A percentile compares a stretch with the other conserved stretches of the same genome.
Evolutionary conservation across 2,888 invertebrate species (phyloP).

Genomic region (Heliconius hortense): DNA sequence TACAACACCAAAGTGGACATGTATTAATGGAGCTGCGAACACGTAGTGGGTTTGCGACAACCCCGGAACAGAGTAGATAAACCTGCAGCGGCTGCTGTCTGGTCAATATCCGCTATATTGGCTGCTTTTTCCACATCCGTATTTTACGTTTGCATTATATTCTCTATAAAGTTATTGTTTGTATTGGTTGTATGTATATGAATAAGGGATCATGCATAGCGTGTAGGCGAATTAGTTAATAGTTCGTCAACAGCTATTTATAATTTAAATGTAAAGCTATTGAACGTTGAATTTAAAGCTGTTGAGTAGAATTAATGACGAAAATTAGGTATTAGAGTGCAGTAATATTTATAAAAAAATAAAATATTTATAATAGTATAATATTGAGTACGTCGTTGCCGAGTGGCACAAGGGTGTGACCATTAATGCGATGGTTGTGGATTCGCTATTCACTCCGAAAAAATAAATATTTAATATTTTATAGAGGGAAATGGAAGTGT

Average conservation of each 20-base stretch:
- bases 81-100: constrained; percentile 46
- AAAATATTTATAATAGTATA: too few relatives aligned
- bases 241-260: neutral
- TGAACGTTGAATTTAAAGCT: neutral
- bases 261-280: neutral
- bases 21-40: constrained; percentile 29
- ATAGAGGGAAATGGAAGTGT: too few relatives aligned
- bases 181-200: neutral
- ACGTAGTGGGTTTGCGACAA: constrained; percentile 29
- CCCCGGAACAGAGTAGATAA: constrained; percentile 45
- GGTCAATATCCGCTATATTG: constrained; percentile 52
- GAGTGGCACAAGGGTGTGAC: too few relatives aligned
- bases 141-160: constrained; percentile 5
- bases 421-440: too few relatives aligned
- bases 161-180: neutral
- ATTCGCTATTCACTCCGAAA: too few relatives aligned
- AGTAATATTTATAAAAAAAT: too few relatives aligned
- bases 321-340: neutral
- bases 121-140: constrained; percentile 36
- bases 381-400: too few relatives aligned
- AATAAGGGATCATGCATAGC: neutral
- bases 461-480: too few relatives aligned
- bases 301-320: neutral
- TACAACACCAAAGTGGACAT: constrained; percentile 9
- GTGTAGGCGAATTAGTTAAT: neutral